Evolutionary conservation across 1,140 invertebrate species (phyloP).

Genomic region (Aphidius ervi): DNA sequence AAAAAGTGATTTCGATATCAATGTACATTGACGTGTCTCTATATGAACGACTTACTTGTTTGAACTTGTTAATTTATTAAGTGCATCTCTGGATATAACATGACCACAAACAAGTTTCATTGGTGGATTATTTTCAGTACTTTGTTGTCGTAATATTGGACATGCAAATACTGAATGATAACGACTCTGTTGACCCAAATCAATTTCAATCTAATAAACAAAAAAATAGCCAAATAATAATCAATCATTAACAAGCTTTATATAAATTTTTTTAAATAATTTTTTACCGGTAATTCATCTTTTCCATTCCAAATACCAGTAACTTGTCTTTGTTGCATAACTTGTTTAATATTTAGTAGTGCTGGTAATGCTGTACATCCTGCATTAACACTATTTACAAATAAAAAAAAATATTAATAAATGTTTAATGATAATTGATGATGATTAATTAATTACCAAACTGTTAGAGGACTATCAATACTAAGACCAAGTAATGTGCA

Average conservation of each 20-base stretch:
- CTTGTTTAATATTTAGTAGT: conserved; percentile 90
- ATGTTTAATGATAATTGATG: neutral
- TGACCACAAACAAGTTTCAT: conserved; percentile 96
- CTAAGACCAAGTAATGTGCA: conserved; percentile 86
- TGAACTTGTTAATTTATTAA: conserved; percentile 88
- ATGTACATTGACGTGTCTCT: conserved; percentile 25
- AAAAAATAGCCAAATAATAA: conserved; percentile 20
- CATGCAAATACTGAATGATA: conserved; percentile 99
- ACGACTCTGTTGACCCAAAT: conserved; percentile 78
- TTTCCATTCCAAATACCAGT: conserved; percentile 91
- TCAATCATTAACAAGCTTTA: neutral
- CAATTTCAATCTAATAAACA: conserved; percentile 79
- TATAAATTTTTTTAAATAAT: too few relatives aligned
- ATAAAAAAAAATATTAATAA: conserved; percentile 1
- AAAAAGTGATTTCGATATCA: conserved; percentile 44
- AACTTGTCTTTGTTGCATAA: conserved; percentile 93
- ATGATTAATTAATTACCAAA: conserved; percentile 54
- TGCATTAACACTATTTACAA: conserved; percentile 71
- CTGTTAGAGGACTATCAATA: conserved; percentile 76
- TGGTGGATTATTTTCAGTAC: conserved; percentile 93
- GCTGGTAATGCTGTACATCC: conserved; percentile 91
- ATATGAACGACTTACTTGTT: conserved; percentile 71
- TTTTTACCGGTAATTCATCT: conserved; percentile 89
- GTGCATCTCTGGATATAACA: conserved; percentile 94
- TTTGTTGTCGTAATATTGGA: conserved; percentile 95